Percentiles rank a stretch among this genome's conserved stretches.
Conservation (phyloP, 2,113 vertebrate genomes). For the Lagopus leucura region DNA sequence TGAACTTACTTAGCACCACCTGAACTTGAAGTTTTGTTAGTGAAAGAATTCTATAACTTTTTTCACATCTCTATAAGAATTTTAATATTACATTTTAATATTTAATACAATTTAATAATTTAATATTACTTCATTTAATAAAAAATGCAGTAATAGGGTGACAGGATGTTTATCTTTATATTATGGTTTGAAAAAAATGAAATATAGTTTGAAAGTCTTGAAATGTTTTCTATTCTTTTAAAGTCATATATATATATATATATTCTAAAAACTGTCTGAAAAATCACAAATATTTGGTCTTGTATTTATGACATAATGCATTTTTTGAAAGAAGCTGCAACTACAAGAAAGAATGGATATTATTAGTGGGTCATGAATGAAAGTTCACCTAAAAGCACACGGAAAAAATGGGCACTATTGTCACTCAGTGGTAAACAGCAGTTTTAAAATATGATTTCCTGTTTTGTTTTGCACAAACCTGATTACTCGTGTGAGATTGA, state of each 20-base stretch:
- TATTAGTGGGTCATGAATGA: neutral
- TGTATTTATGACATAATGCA: neutral
- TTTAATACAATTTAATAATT: no score
- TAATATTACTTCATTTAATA: no score
- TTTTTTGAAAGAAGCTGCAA: neutral
- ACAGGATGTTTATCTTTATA: neutral
- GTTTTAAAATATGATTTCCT: neutral
- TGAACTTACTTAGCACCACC: neutral
- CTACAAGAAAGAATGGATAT: neutral
- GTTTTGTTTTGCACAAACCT: neutral
- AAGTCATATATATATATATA: neutral
- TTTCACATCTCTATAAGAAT: neutral
- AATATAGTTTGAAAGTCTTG: neutral
- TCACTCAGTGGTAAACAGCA: neutral
- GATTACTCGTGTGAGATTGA: neutral
- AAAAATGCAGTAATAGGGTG: rapidly evolving
- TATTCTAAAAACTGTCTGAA: neutral
- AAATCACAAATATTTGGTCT: neutral
- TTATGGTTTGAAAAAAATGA: neutral
- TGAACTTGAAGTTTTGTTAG: neutral
- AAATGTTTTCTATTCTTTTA: neutral
- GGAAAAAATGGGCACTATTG: neutral
- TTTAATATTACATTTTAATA: rapidly evolving
- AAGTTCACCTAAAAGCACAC: neutral
- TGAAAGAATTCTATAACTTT: rapidly evolving